Conservation (phyloP, 2,888 invertebrate species). For the Gymnoscelis rufifasciata region DNA sequence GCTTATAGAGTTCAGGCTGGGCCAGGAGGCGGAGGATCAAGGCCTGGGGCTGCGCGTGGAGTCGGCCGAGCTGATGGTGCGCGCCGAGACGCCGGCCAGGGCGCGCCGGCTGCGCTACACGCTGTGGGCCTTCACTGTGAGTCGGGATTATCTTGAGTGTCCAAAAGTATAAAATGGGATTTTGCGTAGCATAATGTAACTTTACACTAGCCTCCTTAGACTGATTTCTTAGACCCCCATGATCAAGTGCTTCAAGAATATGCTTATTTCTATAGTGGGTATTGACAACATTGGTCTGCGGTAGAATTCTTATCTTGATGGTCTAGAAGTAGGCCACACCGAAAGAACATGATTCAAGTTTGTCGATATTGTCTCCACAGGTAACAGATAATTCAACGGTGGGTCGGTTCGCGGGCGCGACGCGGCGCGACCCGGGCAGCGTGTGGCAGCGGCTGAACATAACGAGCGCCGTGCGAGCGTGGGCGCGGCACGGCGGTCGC, state of each 20-base stretch:
- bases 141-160: too few species aligned
- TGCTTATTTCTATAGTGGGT: too few species aligned
- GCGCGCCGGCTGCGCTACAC: constrained; percentile 76
- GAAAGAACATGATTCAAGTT: too few species aligned
- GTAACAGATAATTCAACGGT: constrained; percentile 81
- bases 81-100: constrained; percentile 54
- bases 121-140: constrained; percentile 79
- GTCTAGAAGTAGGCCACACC: too few species aligned
- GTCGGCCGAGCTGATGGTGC: constrained; percentile 88
- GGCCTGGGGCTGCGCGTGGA: constrained; percentile 84
- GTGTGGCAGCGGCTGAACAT: constrained; percentile 94
- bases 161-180: too few species aligned
- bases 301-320: too few species aligned
- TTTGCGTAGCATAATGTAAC: too few species aligned
- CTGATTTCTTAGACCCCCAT: too few species aligned
- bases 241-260: too few species aligned
- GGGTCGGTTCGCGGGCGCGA: constrained; percentile 51
- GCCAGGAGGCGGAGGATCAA: constrained; percentile 74
- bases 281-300: too few species aligned
- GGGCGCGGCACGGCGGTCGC: constrained; percentile 80
- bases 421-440: constrained; percentile 79
- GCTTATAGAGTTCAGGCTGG: constrained; percentile 89
- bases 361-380: constrained; percentile 5
- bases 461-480: constrained; percentile 86
- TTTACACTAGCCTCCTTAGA: too few species aligned